Conservation (phyloP, 2,888 invertebrate species). For the Ellobium chinense region DNA sequence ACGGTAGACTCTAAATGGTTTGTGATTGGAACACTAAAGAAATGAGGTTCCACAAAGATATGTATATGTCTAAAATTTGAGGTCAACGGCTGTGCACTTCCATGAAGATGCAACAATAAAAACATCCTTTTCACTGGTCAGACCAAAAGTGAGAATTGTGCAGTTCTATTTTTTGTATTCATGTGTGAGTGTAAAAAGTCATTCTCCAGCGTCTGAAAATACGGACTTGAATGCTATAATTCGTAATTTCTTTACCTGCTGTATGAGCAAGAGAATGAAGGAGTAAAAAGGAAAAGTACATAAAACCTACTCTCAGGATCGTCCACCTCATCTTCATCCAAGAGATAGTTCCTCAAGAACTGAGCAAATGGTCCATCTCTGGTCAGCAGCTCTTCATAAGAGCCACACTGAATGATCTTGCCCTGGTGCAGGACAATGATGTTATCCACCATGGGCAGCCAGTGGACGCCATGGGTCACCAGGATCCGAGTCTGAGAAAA, state of each 20-base stretch:
- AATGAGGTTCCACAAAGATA: no score
- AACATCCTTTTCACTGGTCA: no score
- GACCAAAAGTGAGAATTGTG: no score
- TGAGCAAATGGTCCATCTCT: constrained; percentile 84
- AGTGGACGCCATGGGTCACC: constrained; percentile 97
- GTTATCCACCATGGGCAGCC: constrained; percentile 92
- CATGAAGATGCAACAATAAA: no score
- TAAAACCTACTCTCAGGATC: constrained; percentile 64
- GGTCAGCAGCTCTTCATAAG: constrained; percentile 91
- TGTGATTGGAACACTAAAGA: no score
- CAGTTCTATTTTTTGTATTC: no score
- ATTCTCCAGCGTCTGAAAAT: no score
- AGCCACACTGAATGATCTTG: constrained; percentile 87
- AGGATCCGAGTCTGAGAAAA: constrained; percentile 87
- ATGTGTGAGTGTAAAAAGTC: no score
- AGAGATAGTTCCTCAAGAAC: constrained; percentile 80
- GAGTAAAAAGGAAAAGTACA: background rate
- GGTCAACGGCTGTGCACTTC: no score
- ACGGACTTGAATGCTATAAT: background rate
- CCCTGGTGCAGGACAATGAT: constrained; percentile 94
- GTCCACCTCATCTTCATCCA: constrained; percentile 70
- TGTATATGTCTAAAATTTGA: no score
- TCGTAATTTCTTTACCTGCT: background rate
- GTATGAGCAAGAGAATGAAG: background rate
- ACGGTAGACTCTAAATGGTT: no score